Evolutionary conservation across 2,888 invertebrate species (phyloP).

Genomic region (Pterobdella sp.): DNA sequence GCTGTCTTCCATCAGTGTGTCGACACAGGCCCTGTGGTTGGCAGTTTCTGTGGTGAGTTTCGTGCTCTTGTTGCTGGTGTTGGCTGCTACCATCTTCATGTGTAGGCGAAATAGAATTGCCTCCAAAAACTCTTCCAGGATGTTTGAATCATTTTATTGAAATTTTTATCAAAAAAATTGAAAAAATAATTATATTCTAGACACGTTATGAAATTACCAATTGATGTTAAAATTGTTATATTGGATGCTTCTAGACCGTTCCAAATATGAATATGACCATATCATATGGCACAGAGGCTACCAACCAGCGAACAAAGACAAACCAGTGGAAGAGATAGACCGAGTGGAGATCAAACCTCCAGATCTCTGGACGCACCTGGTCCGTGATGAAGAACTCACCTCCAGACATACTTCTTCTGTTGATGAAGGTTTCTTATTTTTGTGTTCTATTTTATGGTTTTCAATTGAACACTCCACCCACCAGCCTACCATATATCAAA

Average conservation of each 20-base stretch:
- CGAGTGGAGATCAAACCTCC: constrained; percentile 31
- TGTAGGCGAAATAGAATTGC: background rate
- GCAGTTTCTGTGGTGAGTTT: constrained; percentile 10
- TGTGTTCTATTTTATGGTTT: background rate
- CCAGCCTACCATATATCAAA: constrained; percentile 26
- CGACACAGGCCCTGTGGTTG: constrained; percentile 5
- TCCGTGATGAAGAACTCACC: constrained; percentile 20
- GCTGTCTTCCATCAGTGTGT: constrained; percentile 6
- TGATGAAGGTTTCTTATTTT: constrained; percentile 15
- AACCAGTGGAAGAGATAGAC: constrained; percentile 29
- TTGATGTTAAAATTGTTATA: too few species aligned
- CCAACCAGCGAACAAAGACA: constrained; percentile 36
- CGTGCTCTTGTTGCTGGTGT: constrained; percentile 45
- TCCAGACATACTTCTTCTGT: constrained; percentile 17
- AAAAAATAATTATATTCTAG: too few species aligned
- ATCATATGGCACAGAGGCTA: constrained; percentile 35
- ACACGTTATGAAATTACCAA: too few species aligned
- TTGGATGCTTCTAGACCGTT: too few species aligned
- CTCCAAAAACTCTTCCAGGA: background rate
- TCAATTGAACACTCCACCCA: background rate
- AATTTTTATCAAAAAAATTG: too few species aligned
- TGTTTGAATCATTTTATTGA: too few species aligned
- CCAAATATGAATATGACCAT: too few species aligned
- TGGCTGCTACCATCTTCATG: constrained; percentile 55
- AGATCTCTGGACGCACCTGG: constrained; percentile 30